A percentile compares a stretch with the other conserved stretches of the same genome.
phyloP scores from a whole-genome alignment of 2,888 invertebrate species.

The Octonoba sinensis region DNA sequence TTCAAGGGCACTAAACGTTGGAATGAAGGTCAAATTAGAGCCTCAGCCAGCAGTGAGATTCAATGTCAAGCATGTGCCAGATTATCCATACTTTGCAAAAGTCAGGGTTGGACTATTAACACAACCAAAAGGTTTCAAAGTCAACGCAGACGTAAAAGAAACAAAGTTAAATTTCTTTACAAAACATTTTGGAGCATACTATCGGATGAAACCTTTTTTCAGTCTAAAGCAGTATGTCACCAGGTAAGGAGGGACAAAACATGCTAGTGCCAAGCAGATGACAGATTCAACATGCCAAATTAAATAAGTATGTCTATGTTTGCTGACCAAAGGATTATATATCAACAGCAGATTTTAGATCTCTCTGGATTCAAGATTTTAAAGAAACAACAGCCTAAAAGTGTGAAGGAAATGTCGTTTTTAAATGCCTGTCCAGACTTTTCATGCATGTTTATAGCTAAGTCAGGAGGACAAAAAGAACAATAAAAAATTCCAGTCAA shows the following conservation, averaged over 20 bases:
- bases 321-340: too few relatives aligned
- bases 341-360: too few relatives aligned
- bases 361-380: too few relatives aligned
- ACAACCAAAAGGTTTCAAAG: constrained; percentile 48
- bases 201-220: constrained; percentile 51
- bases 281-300: too few relatives aligned
- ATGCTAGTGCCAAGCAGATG: too few relatives aligned
- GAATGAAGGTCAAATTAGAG: constrained; percentile 34
- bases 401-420: too few relatives aligned
- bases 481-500: too few relatives aligned
- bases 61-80: constrained; percentile 34
- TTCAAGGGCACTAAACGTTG: constrained; percentile 48
- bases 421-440: too few relatives aligned
- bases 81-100: constrained; percentile 45
- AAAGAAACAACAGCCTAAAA: too few relatives aligned
- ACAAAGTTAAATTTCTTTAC: constrained; percentile 49
- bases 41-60: constrained; percentile 45
- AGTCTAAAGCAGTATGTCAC: constrained; percentile 53
- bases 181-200: constrained; percentile 37
- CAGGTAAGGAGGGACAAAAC: constrained; percentile 6
- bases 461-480: too few relatives aligned
- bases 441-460: too few relatives aligned
- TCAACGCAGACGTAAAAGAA: constrained; percentile 40
- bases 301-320: too few relatives aligned
- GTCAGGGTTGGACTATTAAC: constrained; percentile 36